Evolutionary conservation across 1,140 invertebrate species (phyloP).

Genomic region (Agrypnia vestita): DNA sequence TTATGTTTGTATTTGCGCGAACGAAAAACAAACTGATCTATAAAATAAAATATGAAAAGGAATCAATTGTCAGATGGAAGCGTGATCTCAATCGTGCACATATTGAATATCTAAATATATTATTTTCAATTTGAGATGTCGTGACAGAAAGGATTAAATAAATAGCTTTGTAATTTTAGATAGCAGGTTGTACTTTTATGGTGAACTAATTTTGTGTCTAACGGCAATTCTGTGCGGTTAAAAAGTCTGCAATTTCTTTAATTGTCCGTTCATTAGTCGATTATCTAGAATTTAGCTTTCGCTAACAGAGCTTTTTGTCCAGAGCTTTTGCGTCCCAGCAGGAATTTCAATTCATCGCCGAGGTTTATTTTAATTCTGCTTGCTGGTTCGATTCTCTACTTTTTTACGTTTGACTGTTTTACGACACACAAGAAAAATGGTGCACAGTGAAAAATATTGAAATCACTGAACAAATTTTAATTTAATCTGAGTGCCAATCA

Average conservation of each 20-base stretch:
- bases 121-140: conserved; percentile 4
- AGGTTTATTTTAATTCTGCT: conserved; percentile 22
- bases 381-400: not conserved
- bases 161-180: conserved; percentile 8
- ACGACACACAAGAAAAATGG: too few relatives aligned
- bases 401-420: too few relatives aligned
- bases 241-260: conserved; percentile 46
- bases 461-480: too few relatives aligned
- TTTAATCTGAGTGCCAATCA: too few relatives aligned
- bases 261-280: conserved; percentile 49
- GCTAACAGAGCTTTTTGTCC: conserved; percentile 24
- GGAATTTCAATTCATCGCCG: conserved; percentile 26
- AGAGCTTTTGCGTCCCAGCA: conserved; percentile 21
- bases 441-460: too few relatives aligned
- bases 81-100: too few relatives aligned
- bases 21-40: too few relatives aligned
- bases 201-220: conserved; percentile 21
- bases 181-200: not conserved
- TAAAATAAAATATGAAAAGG: too few relatives aligned
- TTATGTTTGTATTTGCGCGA: too few relatives aligned
- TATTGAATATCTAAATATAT: too few relatives aligned
- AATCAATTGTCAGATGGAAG: too few relatives aligned
- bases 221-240: conserved; percentile 21
- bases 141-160: conserved; percentile 2
- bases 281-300: conserved; percentile 43